Conservation (phyloP, 2,797 vertebrate species). For the Tenualosa thibaudeaui region DNA sequence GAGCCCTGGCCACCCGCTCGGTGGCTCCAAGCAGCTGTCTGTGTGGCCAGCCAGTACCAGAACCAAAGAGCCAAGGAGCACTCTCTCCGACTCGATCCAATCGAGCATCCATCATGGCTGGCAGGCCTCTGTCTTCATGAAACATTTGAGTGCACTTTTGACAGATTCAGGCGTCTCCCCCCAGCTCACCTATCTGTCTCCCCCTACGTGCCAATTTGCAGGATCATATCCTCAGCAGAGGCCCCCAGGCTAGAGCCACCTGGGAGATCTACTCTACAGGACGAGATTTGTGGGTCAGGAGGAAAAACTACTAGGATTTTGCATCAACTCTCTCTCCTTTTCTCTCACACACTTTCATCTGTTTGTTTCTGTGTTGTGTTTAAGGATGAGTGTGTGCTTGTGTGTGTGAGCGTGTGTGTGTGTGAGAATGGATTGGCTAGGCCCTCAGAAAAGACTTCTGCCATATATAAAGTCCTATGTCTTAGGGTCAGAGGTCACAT, state of each 20-base stretch:
- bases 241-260: not conserved
- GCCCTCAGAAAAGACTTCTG: not conserved
- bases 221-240: not conserved
- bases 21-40: constrained; percentile 63
- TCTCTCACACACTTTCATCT: not conserved
- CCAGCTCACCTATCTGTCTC: constrained; percentile 43
- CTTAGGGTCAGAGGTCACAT: not conserved
- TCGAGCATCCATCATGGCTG: constrained; percentile 68
- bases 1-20: constrained; percentile 31
- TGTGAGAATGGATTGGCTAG: not conserved
- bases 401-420: not conserved
- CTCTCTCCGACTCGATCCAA: constrained; percentile 51
- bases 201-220: constrained; percentile 37
- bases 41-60: constrained; percentile 55
- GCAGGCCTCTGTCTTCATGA: constrained; percentile 52
- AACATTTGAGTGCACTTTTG: constrained; percentile 14
- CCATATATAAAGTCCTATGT: not conserved
- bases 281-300: constrained; percentile 13
- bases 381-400: not conserved
- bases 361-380: not conserved
- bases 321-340: not conserved
- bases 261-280: not conserved
- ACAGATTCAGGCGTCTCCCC: constrained; percentile 45
- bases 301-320: not conserved
- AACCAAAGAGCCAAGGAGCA: constrained; percentile 41